Evolutionary conservation across 2,797 vertebrate species (phyloP).

Genomic region (Spondyliosoma cantharus): DNA sequence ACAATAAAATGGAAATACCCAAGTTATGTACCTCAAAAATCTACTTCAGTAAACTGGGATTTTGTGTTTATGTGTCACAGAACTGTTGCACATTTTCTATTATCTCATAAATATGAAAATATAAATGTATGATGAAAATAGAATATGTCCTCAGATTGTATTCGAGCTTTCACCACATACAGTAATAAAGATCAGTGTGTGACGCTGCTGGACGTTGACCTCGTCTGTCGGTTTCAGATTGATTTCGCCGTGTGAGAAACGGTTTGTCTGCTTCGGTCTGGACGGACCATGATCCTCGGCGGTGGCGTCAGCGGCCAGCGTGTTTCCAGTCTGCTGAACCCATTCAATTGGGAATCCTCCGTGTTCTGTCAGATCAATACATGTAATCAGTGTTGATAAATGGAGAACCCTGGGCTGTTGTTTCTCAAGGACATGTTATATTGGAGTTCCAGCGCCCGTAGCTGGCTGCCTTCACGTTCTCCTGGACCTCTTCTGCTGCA

Average conservation of each 20-base stretch:
- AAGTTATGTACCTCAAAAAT: too few species aligned
- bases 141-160: background rate
- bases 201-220: background rate
- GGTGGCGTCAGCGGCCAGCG: background rate
- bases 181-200: background rate
- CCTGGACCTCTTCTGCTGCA: background rate
- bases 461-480: background rate
- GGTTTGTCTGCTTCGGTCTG: background rate
- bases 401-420: conserved; percentile 78
- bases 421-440: conserved; percentile 72
- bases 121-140: background rate
- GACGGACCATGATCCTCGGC: background rate
- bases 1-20: too few species aligned
- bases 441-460: conserved; percentile 52
- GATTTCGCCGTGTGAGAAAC: background rate
- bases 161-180: conserved; percentile 14
- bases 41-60: background rate
- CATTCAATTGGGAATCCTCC: conserved; percentile 72
- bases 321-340: conserved; percentile 74
- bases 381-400: conserved; percentile 87
- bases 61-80: background rate
- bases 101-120: background rate
- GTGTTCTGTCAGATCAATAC: conserved; percentile 83
- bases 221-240: background rate
- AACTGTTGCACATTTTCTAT: background rate